A percentile compares a stretch with the other conserved stretches of the same genome.
Evolutionary conservation across 1,140 invertebrate species (phyloP).

Genomic region (Plutomurus gul): DNA sequence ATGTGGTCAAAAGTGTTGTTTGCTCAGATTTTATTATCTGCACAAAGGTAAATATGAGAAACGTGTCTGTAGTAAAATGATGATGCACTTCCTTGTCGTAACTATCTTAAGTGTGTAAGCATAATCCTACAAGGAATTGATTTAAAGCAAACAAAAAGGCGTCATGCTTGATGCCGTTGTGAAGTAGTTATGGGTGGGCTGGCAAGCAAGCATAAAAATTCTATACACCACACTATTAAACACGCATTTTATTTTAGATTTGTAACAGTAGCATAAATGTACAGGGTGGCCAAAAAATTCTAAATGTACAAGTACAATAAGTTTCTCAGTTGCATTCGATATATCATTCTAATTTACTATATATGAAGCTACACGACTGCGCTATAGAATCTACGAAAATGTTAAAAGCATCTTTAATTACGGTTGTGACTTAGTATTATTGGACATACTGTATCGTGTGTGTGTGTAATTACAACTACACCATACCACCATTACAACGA

Average conservation of each 20-base stretch:
- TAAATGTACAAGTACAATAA: neutral
- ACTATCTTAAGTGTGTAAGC: neutral
- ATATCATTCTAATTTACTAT: no score
- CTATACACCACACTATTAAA: neutral
- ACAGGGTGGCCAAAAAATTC: neutral
- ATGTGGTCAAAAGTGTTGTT: neutral
- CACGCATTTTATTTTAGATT: neutral
- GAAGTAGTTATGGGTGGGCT: neutral
- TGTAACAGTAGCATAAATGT: neutral
- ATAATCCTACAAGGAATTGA: neutral
- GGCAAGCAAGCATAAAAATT: conserved; percentile 6
- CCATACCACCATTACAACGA: no score
- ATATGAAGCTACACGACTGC: no score
- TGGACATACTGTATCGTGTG: no score
- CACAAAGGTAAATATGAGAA: neutral
- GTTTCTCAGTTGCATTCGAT: no score
- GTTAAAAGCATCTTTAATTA: no score
- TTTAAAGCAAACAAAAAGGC: neutral
- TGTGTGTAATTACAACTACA: no score
- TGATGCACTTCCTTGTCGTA: neutral
- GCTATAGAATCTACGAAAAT: no score
- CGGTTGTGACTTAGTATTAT: no score
- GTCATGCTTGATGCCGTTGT: neutral
- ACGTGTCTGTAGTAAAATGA: neutral
- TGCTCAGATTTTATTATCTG: neutral